A percentile compares a stretch with the other conserved stretches of the same genome.
Evolutionary conservation across 2,888 invertebrate genomes (phyloP).

Genomic region (Erannis defoliaria): DNA sequence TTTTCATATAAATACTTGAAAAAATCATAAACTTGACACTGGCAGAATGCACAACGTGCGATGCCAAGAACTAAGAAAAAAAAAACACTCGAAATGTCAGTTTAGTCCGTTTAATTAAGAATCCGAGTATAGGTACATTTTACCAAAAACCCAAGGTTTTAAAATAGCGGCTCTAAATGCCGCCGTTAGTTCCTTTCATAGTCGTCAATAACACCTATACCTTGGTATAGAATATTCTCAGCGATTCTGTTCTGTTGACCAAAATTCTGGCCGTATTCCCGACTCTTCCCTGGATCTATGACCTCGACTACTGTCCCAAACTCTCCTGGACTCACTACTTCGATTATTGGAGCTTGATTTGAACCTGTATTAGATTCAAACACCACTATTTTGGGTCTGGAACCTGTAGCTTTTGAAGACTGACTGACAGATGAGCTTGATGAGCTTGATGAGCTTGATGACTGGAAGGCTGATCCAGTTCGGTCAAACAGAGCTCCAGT

Average conservation of each 20-base stretch:
- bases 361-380: not conserved
- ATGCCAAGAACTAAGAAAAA: too few species aligned
- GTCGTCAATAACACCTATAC: not conserved
- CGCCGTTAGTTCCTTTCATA: too few species aligned
- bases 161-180: too few species aligned
- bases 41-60: too few species aligned
- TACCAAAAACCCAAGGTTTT: too few species aligned
- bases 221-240: conserved; percentile 6
- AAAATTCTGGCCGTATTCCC: not conserved
- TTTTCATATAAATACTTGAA: too few species aligned
- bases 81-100: too few species aligned
- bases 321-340: not conserved
- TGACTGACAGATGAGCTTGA: not conserved
- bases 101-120: too few species aligned
- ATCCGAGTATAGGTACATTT: too few species aligned
- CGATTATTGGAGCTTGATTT: not conserved
- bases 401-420: not conserved
- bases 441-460: not conserved
- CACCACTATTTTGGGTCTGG: conserved; percentile 5
- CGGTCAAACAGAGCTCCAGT: not conserved
- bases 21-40: too few species aligned
- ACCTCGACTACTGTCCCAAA: conserved; percentile 3
- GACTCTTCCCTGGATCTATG: not conserved
- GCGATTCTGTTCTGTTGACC: not conserved
- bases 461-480: not conserved